A percentile compares a stretch with the other conserved stretches of the same genome.
phyloP scores from a whole-genome alignment of 2,113 vertebrate species.

The Smithornis capensis region DNA sequence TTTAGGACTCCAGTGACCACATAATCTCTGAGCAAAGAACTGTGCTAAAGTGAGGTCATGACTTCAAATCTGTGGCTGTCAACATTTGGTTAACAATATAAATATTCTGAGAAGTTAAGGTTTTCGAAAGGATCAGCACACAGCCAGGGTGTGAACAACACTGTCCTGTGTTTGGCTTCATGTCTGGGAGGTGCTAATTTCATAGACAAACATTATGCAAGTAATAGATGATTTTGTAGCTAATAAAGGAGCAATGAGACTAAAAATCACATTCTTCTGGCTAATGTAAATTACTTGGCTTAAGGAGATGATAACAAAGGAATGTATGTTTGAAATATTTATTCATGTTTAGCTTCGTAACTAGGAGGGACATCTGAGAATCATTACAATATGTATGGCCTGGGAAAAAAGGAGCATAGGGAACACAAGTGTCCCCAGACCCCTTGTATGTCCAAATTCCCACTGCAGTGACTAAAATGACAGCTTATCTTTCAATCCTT shows the following conservation, averaged over 20 bases:
- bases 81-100: background rate
- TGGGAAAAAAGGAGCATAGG: background rate
- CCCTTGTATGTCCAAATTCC: background rate
- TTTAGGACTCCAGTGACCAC: background rate
- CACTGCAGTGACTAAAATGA: background rate
- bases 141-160: background rate
- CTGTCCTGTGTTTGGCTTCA: background rate
- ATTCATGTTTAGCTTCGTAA: background rate
- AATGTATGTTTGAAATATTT: background rate
- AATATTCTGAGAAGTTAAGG: background rate
- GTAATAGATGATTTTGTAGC: background rate
- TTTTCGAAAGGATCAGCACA: background rate
- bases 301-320: background rate
- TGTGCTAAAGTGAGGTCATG: background rate
- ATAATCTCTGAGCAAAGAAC: background rate
- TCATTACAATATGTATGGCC: background rate
- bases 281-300: background rate
- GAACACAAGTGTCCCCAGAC: background rate
- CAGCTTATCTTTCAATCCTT: background rate
- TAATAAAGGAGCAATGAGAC: background rate
- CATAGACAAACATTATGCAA: background rate
- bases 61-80: background rate
- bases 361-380: background rate
- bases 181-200: background rate
- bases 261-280: background rate